Percentiles rank a stretch among this genome's conserved stretches.
These are phyloP conservation scores for Cyclina sinensis DNA, from an alignment of 1,140 invertebrate species.

Conservation along the genomic window DNA sequence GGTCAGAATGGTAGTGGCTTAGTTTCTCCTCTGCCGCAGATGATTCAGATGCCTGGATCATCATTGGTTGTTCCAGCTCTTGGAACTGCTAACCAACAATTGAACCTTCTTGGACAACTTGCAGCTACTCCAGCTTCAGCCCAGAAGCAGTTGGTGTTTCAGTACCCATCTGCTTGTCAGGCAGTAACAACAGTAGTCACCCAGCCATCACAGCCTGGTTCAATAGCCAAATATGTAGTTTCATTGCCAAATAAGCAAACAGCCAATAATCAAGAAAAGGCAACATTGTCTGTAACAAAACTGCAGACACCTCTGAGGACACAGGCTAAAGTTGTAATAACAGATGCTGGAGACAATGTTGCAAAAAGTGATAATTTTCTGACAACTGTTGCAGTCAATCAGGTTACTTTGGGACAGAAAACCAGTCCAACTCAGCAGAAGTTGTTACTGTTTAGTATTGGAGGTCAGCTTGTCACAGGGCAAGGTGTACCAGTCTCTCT, in stretches of 20 bases:
- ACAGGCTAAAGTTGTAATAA: background rate
- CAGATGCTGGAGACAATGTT: background rate
- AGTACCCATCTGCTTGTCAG: slow-evolving; percentile 39
- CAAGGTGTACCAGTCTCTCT: slow-evolving; percentile 76
- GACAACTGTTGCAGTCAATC: background rate
- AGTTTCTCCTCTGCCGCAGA: slow-evolving; percentile 15
- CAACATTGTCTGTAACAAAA: background rate
- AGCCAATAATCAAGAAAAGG: background rate
- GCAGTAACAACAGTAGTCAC: background rate
- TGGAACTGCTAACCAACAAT: slow-evolving; percentile 11
- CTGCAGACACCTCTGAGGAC: background rate
- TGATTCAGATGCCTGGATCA: slow-evolving; percentile 19
- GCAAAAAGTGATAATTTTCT: background rate
- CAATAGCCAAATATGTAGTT: background rate
- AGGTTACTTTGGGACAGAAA: slow-evolving; percentile 13
- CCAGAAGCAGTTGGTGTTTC: slow-evolving; percentile 48
- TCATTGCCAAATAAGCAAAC: background rate
- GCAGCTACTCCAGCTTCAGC: slow-evolving; percentile 30
- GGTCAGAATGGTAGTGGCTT: background rate
- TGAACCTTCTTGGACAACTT: slow-evolving; percentile 37
- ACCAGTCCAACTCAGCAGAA: slow-evolving; percentile 53
- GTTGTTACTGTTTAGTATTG: slow-evolving; percentile 69
- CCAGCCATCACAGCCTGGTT: background rate
- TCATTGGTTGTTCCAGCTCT: slow-evolving; percentile 24
- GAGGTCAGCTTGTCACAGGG: slow-evolving; percentile 74